Evolutionary conservation across 2,113 vertebrate genomes (phyloP).

Genomic region (Chaetodon trifascialis): DNA sequence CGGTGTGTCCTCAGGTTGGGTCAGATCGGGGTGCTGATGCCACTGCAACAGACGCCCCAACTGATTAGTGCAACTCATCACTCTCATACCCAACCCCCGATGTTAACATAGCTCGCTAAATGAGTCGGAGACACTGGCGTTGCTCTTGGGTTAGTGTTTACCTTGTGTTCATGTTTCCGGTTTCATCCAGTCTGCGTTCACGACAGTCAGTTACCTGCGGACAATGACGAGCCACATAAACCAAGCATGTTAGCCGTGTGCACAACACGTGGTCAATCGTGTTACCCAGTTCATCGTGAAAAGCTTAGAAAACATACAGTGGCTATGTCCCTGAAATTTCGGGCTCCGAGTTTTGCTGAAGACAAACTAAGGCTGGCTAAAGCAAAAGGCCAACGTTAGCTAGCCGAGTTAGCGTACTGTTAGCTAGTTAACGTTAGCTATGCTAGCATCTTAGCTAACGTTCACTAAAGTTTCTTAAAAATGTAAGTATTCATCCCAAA

Average conservation of each 20-base stretch:
- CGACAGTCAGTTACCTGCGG: neutral
- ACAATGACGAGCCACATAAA: neutral
- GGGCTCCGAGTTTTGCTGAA: neutral
- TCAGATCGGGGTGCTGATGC: conserved; percentile 61
- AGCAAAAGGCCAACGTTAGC: neutral
- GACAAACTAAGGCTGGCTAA: neutral
- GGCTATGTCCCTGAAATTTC: too few relatives aligned
- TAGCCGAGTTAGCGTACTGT: neutral
- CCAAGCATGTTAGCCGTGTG: neutral
- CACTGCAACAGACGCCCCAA: conserved; percentile 72
- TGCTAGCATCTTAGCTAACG: neutral
- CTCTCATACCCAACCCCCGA: conserved; percentile 51
- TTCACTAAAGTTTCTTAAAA: neutral
- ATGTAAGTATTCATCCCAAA: too few relatives aligned
- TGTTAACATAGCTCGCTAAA: fast-evolving
- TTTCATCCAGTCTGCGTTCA: neutral
- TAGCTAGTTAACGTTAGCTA: neutral
- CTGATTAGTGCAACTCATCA: conserved; percentile 83
- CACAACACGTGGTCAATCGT: neutral
- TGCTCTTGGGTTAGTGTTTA: neutral
- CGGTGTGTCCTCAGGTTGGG: conserved; percentile 69
- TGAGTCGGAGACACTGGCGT: fast-evolving
- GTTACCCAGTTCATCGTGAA: fast-evolving
- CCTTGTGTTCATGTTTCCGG: neutral
- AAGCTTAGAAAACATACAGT: neutral